Evolutionary conservation across 2,888 invertebrate genomes (phyloP).

Genomic region (Lochmaea capreae): DNA sequence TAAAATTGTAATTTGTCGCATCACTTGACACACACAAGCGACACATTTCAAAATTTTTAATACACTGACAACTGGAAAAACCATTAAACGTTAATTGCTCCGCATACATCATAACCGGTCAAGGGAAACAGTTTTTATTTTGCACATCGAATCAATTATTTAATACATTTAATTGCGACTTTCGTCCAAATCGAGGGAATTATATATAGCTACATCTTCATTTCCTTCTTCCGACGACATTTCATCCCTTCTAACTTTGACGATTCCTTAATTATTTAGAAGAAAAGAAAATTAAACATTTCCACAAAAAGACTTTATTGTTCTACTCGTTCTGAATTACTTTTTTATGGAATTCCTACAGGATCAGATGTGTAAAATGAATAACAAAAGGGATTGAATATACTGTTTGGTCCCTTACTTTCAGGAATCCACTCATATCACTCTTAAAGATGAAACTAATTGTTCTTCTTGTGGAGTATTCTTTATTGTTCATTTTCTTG

Average conservation of each 20-base stretch:
- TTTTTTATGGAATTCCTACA: not conserved
- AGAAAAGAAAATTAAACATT: not conserved
- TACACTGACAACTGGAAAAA: conserved; percentile 43
- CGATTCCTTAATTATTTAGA: not conserved
- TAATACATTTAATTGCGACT: too few relatives aligned
- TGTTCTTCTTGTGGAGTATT: too few relatives aligned
- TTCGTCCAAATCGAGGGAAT: not conserved
- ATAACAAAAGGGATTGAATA: too few relatives aligned
- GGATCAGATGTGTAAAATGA: too few relatives aligned
- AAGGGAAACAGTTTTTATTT: not conserved
- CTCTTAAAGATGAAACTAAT: too few relatives aligned
- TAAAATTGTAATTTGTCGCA: conserved; percentile 42
- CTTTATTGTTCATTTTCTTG: too few relatives aligned
- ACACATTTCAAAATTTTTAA: conserved; percentile 40
- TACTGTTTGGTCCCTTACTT: too few relatives aligned
- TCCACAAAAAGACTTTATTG: not conserved
- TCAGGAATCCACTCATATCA: too few relatives aligned
- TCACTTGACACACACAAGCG: conserved; percentile 41
- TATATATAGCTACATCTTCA: not conserved
- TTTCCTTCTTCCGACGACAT: not conserved
- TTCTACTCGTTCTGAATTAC: not conserved
- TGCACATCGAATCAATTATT: too few relatives aligned
- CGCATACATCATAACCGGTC: not conserved
- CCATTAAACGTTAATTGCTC: conserved; percentile 48
- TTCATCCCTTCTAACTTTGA: not conserved